Evolutionary conservation across 2,888 invertebrate genomes (phyloP), one percentile per base, ranked within the genome.

Genomic region (Drosophila hamatofila): DNA sequence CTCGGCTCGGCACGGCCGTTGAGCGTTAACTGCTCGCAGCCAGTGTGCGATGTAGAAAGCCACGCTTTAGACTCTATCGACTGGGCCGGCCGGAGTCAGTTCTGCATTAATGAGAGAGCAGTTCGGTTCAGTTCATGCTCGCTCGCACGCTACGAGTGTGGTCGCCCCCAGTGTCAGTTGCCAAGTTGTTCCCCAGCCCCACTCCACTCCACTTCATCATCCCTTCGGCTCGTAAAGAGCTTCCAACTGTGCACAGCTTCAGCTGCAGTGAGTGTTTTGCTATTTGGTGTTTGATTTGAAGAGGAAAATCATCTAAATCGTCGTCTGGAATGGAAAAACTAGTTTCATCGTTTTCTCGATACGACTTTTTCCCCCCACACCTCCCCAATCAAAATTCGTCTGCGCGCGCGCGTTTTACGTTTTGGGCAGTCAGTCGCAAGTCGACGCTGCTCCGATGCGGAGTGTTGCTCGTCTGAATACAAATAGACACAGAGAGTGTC

Each of bases 101-200:
- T 92, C 90, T 89, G 86, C 91, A 91, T 92, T 91, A 92, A 91
- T 91, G 91, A 92, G 92, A 92, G 91, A 89, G 91, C 87, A 90
- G 86, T 78, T 83, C 81, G 84, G 89, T 86, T 89, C 84, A 75
- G 89, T 86, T 89, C 84, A 75, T 72, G 78, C 59, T 68, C 71
- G 82, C 75, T 78, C 69, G 81, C 78, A 81, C 88, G 88, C 67
- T 82, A 75, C 80, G 85, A n/a, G n/a, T 88, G 86, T 88, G 90
- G 73, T 88, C 89, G 88, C 61, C 83, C 66, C 61, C 72, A 74
- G 68, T 66, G 54, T 58, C 75, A 77, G 64, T 61, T 21, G 14
- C 16, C 9, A 27, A 71, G 42, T 58, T 23, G 5, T 27, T 21
- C 12, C 44, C 33, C 52, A 33, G 37, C 6, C 35, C 25, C 46